phyloP scores from a whole-genome alignment of 92 coral and sea anemone species.

The Epizoanthus rinbou region DNA sequence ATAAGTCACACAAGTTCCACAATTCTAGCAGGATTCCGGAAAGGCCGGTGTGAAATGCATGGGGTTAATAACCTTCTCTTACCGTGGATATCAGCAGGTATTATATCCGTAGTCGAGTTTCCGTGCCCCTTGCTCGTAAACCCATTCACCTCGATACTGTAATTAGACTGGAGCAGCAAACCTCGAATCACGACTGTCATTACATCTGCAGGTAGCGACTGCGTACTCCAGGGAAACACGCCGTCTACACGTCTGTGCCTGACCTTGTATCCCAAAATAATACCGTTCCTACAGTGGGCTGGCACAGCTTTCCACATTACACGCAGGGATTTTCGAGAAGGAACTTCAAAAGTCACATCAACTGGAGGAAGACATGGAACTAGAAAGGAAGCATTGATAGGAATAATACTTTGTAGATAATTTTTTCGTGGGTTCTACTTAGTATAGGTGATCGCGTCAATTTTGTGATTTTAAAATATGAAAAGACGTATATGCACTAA shows the following conservation, averaged over 20 bases:
- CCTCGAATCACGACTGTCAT: constrained; percentile 47
- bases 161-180: constrained; percentile 63
- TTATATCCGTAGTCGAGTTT: constrained; percentile 51
- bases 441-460: too few relatives aligned
- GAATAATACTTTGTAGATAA: too few relatives aligned
- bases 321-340: constrained; percentile 31
- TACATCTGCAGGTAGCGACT: constrained; percentile 48
- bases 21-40: too few relatives aligned
- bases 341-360: constrained; percentile 66
- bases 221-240: constrained; percentile 20
- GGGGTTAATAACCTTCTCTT: neutral
- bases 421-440: too few relatives aligned
- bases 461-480: too few relatives aligned
- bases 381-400: neutral
- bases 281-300: constrained; percentile 61
- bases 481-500: too few relatives aligned
- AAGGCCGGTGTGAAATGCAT: too few relatives aligned
- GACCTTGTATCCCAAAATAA: constrained; percentile 72
- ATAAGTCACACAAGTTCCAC: too few relatives aligned
- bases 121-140: constrained; percentile 85
- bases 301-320: constrained; percentile 61
- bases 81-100: constrained; percentile 62
- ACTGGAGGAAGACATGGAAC: constrained; percentile 76
- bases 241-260: constrained; percentile 52
- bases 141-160: constrained; percentile 64